Percentiles rank a stretch among this genome's conserved stretches.
These are phyloP conservation scores for Perca fluviatilis DNA, from an alignment of 2,113 vertebrate species.

Conservation along the genomic window DNA sequence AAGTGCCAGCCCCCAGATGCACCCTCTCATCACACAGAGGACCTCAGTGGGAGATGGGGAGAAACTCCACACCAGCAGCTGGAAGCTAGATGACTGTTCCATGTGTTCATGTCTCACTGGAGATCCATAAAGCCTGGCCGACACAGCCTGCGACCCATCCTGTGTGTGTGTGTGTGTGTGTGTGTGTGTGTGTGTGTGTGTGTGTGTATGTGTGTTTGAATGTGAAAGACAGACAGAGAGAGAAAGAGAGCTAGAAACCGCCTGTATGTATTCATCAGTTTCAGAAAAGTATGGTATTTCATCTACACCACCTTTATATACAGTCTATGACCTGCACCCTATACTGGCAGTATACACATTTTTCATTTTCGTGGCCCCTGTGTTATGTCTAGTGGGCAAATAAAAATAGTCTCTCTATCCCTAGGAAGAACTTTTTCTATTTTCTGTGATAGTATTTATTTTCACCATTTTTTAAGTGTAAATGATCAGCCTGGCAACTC, in stretches of 20 bases:
- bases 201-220: constrained; percentile 22
- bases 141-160: constrained; percentile 61
- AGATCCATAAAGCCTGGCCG: constrained; percentile 70
- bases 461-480: constrained; percentile 49
- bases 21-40: constrained; percentile 58
- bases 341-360: constrained; percentile 16
- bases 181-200: constrained; percentile 19
- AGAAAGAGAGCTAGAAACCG: constrained; percentile 29
- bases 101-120: constrained; percentile 76
- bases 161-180: constrained; percentile 35
- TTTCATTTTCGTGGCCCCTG: constrained; percentile 34
- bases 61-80: constrained; percentile 73
- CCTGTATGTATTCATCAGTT: constrained; percentile 49
- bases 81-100: constrained; percentile 74
- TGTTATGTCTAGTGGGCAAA: constrained; percentile 31
- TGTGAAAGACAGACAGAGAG: constrained; percentile 23
- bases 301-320: constrained; percentile 14
- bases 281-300: constrained; percentile 48
- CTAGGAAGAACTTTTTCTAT: not conserved
- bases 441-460: constrained; percentile 49
- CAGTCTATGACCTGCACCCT: not conserved
- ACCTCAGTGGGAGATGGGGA: constrained; percentile 56
- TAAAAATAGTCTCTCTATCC: constrained; percentile 19
- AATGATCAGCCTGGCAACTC: constrained; percentile 45
- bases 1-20: constrained; percentile 50